phyloP scores from a whole-genome alignment of 1,140 invertebrate species.

The Polypedilum vanderplanki region DNA sequence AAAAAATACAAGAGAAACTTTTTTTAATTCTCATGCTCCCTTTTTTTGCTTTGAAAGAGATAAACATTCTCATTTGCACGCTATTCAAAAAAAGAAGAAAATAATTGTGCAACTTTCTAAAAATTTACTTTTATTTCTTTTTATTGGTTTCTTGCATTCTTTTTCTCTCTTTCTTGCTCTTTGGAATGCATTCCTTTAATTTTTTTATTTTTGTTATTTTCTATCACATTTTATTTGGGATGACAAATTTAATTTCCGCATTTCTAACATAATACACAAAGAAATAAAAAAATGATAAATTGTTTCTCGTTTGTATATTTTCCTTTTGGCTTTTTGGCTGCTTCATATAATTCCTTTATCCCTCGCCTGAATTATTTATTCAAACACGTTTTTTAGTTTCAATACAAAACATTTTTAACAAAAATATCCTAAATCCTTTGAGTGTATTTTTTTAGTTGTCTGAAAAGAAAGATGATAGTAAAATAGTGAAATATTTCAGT shows the following conservation, averaged over 20 bases:
- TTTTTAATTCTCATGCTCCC: too few relatives aligned
- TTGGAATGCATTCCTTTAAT: too few relatives aligned
- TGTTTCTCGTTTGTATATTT: not conserved
- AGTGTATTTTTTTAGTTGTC: too few relatives aligned
- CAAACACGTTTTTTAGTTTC: too few relatives aligned
- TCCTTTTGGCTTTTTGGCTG: slow-evolving; percentile 16
- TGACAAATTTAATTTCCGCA: not conserved
- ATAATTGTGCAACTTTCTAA: not conserved
- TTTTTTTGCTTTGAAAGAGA: not conserved
- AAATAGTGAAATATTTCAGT: too few relatives aligned
- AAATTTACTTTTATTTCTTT: slow-evolving; percentile 1
- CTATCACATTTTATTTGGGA: not conserved
- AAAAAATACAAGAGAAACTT: too few relatives aligned
- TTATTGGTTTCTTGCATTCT: not conserved
- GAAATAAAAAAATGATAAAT: not conserved
- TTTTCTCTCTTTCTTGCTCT: not conserved
- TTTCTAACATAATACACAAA: not conserved
- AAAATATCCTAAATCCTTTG: too few relatives aligned
- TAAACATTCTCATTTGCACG: not conserved
- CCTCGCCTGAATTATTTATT: not conserved
- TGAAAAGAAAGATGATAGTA: too few relatives aligned
- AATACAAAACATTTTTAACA: too few relatives aligned
- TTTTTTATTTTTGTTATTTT: not conserved
- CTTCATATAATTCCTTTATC: not conserved
- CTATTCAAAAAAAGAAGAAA: not conserved